Evolutionary conservation across 1,140 invertebrate species (phyloP).

Genomic region (Pissodes strobi): DNA sequence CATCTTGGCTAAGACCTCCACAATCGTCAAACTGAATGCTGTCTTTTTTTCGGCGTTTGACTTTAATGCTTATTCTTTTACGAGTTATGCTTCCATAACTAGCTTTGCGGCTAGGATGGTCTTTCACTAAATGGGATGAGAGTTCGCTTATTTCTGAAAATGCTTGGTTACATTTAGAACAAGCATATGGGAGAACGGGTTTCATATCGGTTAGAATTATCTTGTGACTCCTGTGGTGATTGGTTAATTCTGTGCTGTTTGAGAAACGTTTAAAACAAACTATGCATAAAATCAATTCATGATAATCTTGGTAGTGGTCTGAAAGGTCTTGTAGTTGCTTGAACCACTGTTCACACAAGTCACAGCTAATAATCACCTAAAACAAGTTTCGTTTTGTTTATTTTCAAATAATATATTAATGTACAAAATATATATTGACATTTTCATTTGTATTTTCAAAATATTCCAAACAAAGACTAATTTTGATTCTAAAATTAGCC

Average conservation of each 20-base stretch:
- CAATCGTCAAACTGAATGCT: slow-evolving; percentile 10
- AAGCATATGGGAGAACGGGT: slow-evolving; percentile 40
- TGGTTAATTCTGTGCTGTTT: slow-evolving; percentile 23
- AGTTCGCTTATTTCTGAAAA: slow-evolving; percentile 42
- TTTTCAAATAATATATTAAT: too few species aligned
- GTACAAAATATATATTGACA: too few species aligned
- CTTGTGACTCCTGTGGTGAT: slow-evolving; percentile 40
- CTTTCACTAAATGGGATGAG: slow-evolving; percentile 35
- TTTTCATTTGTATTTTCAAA: too few species aligned
- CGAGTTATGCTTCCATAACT: not conserved
- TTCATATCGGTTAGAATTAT: slow-evolving; percentile 23
- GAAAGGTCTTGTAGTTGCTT: slow-evolving; percentile 27
- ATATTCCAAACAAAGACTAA: too few species aligned
- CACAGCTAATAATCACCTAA: slow-evolving; percentile 33
- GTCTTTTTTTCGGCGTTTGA: not conserved
- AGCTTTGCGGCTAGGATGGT: slow-evolving; percentile 24
- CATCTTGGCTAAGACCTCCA: slow-evolving; percentile 12
- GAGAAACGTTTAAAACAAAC: slow-evolving; percentile 39
- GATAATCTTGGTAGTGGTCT: slow-evolving; percentile 24
- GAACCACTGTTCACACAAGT: slow-evolving; percentile 32
- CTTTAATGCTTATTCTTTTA: not conserved
- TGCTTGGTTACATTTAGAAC: slow-evolving; percentile 43
- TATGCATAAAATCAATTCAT: slow-evolving; percentile 38
- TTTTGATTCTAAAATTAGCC: too few species aligned
- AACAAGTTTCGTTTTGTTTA: too few species aligned